Evolutionary conservation across 2,888 invertebrate genomes (phyloP), one percentile per base, ranked within the genome.

Genomic region (Idaea straminata): DNA sequence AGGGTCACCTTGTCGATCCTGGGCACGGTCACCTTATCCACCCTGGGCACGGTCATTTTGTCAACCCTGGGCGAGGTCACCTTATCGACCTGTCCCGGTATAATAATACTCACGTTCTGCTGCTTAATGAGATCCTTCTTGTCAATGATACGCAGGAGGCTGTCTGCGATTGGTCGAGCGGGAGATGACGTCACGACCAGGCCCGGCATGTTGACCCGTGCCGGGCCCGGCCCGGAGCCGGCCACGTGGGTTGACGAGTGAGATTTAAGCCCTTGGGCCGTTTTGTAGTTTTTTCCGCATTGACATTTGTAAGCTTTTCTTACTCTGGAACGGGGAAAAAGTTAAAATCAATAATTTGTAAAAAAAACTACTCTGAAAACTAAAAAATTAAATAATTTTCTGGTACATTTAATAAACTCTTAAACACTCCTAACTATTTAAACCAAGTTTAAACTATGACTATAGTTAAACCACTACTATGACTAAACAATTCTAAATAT

Each of bases 281-380:
- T 96, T 91, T 96, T 96, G 93, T 97, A 97, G 85, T 95, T 96
- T 93, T 97, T 97, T 79, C 96, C 96, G 92, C 97, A 97, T 83
- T 95, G 95, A 87, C 97, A 97, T 85, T 95, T 96, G 92, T 95
- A 97, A 59, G 95, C 95, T 92, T 97, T 97, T 86, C 95, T 95
- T 83, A 96, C 94, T 92, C 96, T 96, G 92, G 59, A 93, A 88
- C 15, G 58, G 16, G 6, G 15, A 59, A 0, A 15, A 59, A 59
- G 15, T 59, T 15, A 16, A 13, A 36, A 15, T 57, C 10, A 57
- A 57, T 57, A 57, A 4, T 15, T 15, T 57, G 15, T 15, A 15
- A 57, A 57, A 57, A 57, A 57, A 10, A 57, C 57, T 15, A 57
- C 57, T 15, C 57, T 57, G 57, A 15, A 15, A 4, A 15, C 57